Percentiles rank a stretch among this genome's conserved stretches.
Evolutionary conservation across 1,140 invertebrate genomes (phyloP).

Genomic region (Drosophila sulfurigaster): DNA sequence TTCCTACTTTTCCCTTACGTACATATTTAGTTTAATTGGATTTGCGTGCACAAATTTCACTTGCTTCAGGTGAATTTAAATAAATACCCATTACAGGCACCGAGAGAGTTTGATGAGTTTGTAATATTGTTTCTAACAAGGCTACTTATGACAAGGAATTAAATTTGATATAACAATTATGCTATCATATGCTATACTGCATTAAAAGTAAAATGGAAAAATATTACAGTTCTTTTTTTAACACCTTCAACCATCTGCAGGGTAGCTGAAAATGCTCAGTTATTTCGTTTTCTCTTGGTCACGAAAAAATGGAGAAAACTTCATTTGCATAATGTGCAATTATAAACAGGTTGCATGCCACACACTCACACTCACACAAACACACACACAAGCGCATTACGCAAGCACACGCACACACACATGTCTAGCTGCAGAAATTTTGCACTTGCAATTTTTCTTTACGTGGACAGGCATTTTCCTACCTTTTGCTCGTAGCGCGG

Average conservation of each 20-base stretch:
- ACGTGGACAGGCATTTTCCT: constrained; percentile 39
- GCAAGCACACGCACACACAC: constrained; percentile 3
- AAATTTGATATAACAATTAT: no score
- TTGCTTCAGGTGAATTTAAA: constrained; percentile 25
- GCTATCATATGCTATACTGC: no score
- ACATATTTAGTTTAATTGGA: constrained; percentile 69
- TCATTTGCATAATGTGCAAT: constrained; percentile 75
- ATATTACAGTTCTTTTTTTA: background rate
- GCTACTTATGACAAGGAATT: no score
- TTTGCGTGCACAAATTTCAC: constrained; percentile 46
- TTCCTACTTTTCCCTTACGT: constrained; percentile 30
- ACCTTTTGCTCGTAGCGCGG: constrained; percentile 19
- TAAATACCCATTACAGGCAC: background rate
- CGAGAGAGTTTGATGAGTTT: background rate
- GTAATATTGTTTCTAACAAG: background rate
- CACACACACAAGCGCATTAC: background rate
- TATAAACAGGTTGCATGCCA: constrained; percentile 56
- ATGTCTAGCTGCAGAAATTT: constrained; percentile 12
- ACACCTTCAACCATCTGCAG: background rate
- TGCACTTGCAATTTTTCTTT: constrained; percentile 36
- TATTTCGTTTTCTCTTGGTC: background rate
- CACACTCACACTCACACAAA: constrained; percentile 7
- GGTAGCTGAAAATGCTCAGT: background rate
- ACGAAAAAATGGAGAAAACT: constrained; percentile 8
- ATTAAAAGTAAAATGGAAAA: background rate